Evolutionary conservation across 1,140 invertebrate genomes (phyloP), one percentile per base, ranked within the genome.

Genomic region (Popillia japonica): DNA sequence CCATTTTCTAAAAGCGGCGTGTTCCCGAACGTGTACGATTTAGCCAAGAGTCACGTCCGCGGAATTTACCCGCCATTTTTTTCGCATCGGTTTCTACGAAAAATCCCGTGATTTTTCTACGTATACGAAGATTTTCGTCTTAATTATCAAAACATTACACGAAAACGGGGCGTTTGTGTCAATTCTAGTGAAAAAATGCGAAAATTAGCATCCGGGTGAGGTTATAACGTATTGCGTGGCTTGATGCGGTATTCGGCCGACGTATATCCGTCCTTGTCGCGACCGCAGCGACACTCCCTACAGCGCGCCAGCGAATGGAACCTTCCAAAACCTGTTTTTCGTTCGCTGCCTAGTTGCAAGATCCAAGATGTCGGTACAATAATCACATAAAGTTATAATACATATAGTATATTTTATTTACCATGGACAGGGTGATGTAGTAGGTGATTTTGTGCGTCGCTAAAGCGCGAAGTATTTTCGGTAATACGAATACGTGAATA

Each of bases 381-480:
- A 68, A 68, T 68, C 61, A 27, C 61, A 68, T 68, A 68, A 27
- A 68, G 61, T 68, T 68, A 68, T 68, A 68, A 68, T 68, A 68
- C 61, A 68, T 34, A 68, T 68, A 68, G 61, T 68, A 68, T 68
- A 68, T 68, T 68, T 68, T 68, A 68, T 68, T 68, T 68, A 68
- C 61, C 61, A 68, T 68, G 61, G 61, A 27, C 61, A 68, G 61
- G 61, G 61, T 68, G 61, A 68, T 68, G 61, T 68, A 68, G 61
- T 68, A 68, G 61, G 61, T 68, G 61, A 68, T 68, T 68, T 68
- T 68, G 61, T 68, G 22, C 61, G 61, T 68, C 11, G 22, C 11
- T 68, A 11, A 68, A 17, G 61, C 22, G 27, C 8, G 22, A 23
- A 10, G 22, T 22, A 11, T 68, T 68, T 68, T 68, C 22, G 61